Evolutionary conservation across 2,797 vertebrate species (phyloP), one percentile per base, ranked within the genome.

Genomic region (Amblyopsis hoosieri): DNA sequence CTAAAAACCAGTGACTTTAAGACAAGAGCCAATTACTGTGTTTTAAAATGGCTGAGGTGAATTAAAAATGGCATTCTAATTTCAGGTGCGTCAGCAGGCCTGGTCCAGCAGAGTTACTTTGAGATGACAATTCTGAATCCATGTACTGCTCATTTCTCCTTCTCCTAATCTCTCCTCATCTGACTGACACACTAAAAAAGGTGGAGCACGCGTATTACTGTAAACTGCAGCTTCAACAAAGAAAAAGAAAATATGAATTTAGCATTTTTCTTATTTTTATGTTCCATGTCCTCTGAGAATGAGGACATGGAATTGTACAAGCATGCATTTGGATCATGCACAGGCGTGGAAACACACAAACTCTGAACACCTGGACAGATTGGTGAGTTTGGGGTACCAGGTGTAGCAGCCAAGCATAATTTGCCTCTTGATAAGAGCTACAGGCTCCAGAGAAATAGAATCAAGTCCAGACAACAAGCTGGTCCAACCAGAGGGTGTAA

Each of bases 21-120:
- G 10, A 12, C 10, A 15, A 33, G 17, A 50, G 60, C 46, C 54
- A 48, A 45, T 5, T 0, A 29, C 45, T 52, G 31, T 12, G 51
- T 60, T 57, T 60, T 68, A 31, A 23, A 53, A 33, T 14, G 46
- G 57, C 57, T 47, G 56, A 29, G 23, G 23, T 29, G 3, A 83
- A 88, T 80, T 46, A 67, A 84, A 78, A 81, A 48, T 79, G 83
- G 78, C 83, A 75, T 72, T 78, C 72, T 69, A 86, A 89, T 88
- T 83, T 74, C 76, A 73, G 70, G 57, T 54, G 67, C 50, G 46
- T 84, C 81, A 78, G 74, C 73, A 64, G 75, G 60, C 60, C 67
- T 67, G 66, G 62, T 60, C 62, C 54, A 55, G 48, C 31, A 66
- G 72, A 54, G 78, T 60, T 52, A 56, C 75, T 75, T 76, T 62